Conservation (phyloP, 1,140 invertebrate genomes). For the Pseudobourletiella spinata region DNA sequence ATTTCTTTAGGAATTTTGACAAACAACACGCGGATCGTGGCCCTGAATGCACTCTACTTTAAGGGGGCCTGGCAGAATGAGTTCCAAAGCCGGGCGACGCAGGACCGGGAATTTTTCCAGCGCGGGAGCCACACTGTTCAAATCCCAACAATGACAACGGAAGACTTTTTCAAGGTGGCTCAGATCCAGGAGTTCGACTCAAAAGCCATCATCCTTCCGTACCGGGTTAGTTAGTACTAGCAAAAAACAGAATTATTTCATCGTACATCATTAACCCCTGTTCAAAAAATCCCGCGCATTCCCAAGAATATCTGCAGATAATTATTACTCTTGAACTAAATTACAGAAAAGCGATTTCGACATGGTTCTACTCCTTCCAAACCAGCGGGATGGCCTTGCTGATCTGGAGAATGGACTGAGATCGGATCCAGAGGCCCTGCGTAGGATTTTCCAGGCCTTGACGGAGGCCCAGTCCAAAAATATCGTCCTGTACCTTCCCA, state of each 20-base stretch:
- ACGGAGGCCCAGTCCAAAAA: background rate
- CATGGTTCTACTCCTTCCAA: constrained; percentile 16
- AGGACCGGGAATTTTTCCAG: constrained; percentile 2
- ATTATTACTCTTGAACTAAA: too few species aligned
- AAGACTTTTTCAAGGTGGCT: constrained; percentile 3
- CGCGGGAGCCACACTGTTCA: background rate
- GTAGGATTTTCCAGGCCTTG: background rate
- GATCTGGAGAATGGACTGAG: constrained; percentile 4
- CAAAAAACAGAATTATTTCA: too few species aligned
- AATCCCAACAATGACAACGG: constrained; percentile 11
- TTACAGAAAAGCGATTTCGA: too few species aligned
- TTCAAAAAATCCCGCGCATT: too few species aligned
- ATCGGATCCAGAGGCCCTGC: background rate
- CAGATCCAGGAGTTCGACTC: constrained; percentile 10
- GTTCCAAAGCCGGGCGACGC: background rate
- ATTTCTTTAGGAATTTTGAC: constrained; percentile 9
- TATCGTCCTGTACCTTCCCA: constrained; percentile 9
- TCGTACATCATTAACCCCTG: too few species aligned
- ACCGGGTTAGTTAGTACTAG: constrained; percentile 15
- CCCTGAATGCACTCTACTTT: constrained; percentile 10
- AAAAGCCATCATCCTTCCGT: constrained; percentile 14
- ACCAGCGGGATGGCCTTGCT: constrained; percentile 5
- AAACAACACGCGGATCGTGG: constrained; percentile 4
- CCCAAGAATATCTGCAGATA: too few species aligned
- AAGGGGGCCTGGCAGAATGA: constrained; percentile 3